Percentiles rank a stretch among this genome's conserved stretches.
Conservation (phyloP, 2,797 vertebrate species). For the Semaprochilodus insignis region DNA sequence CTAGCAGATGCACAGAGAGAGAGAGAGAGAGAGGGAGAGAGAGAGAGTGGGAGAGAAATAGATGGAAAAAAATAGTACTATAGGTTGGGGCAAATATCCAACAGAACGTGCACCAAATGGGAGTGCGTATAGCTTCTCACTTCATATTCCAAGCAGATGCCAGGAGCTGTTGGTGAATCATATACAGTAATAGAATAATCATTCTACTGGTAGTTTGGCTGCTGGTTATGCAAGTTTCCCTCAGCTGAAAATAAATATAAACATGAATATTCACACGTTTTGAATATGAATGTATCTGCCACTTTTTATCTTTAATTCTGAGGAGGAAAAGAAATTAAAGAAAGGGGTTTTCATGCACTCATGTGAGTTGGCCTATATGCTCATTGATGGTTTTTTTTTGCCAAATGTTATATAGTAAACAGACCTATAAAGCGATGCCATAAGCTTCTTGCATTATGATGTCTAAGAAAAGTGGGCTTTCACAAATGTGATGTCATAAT, state of each 20-base stretch:
- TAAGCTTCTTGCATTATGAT: constrained; percentile 44
- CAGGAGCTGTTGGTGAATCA: neutral
- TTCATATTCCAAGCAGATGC: neutral
- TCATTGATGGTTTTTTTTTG: too few species aligned
- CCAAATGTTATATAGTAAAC: too few species aligned
- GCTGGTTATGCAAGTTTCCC: neutral
- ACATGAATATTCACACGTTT: neutral
- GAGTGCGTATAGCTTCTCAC: neutral
- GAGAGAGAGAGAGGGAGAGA: constrained; percentile 30
- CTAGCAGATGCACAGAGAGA: constrained; percentile 56
- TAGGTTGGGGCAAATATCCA: neutral
- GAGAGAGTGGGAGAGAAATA: neutral
- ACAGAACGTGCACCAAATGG: constrained; percentile 2
- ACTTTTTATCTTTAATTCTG: too few species aligned
- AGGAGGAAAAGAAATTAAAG: too few species aligned
- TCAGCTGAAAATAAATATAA: too few species aligned
- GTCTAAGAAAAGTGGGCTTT: constrained; percentile 42
- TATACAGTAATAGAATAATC: neutral
- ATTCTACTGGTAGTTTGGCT: neutral
- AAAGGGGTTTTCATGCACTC: too few species aligned
- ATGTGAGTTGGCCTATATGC: too few species aligned
- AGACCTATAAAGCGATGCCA: neutral
- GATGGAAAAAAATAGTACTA: too few species aligned
- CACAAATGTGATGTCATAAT: constrained; percentile 35
- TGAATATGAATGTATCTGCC: neutral